These are phyloP conservation scores for Trichomalopsis sarcophagae DNA, from an alignment of 1,140 invertebrate species.

Conservation along the genomic window DNA sequence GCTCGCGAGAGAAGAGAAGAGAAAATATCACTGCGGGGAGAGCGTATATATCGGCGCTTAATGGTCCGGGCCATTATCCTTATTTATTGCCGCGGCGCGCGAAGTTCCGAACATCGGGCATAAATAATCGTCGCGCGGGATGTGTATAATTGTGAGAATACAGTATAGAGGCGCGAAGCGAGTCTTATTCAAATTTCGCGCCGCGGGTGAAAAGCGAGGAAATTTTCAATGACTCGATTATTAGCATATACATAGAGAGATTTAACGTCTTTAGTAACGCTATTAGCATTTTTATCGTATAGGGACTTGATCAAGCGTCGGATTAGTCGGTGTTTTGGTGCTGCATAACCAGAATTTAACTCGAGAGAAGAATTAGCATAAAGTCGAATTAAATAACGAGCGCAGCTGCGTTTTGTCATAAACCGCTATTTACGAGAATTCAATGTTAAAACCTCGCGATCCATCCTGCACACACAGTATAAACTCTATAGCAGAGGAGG, in stretches of 20 bases:
- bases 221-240: background rate
- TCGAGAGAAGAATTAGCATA: background rate
- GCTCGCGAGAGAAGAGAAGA: constrained; percentile 66
- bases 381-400: background rate
- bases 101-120: constrained; percentile 67
- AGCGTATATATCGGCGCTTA: constrained; percentile 64
- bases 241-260: background rate
- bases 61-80: constrained; percentile 70
- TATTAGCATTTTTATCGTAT: background rate
- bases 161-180: constrained; percentile 9
- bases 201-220: background rate
- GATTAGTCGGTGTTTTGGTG: background rate
- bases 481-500: background rate
- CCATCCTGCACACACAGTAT: background rate
- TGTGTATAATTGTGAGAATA: constrained; percentile 64
- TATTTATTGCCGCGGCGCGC: constrained; percentile 67
- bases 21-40: constrained; percentile 71
- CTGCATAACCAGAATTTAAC: background rate
- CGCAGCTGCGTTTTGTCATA: background rate
- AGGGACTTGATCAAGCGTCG: background rate
- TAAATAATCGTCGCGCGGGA: constrained; percentile 68
- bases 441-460: background rate
- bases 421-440: background rate
- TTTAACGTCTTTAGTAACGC: background rate
- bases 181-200: background rate